Percentiles rank a stretch among this genome's conserved stretches.
Evolutionary conservation across 1,140 invertebrate genomes (phyloP).

Genomic region (Apis laboriosa): DNA sequence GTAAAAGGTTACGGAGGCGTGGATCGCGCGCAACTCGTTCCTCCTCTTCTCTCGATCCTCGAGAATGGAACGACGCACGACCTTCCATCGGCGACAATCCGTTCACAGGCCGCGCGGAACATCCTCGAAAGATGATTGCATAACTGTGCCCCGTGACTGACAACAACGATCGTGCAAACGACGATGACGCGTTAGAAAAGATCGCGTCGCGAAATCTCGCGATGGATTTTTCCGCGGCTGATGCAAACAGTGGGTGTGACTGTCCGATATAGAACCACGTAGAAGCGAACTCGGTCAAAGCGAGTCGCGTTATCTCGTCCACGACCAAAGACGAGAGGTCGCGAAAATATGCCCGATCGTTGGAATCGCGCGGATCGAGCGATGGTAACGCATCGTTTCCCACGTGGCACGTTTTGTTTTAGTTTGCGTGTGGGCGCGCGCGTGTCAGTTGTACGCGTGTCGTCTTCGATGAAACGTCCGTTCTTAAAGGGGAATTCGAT

Average conservation of each 20-base stretch:
- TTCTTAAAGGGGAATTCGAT: neutral
- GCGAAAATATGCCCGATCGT: conserved; percentile 2
- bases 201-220: neutral
- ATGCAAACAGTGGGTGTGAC: conserved; percentile 35
- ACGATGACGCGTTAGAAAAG: neutral
- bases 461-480: neutral
- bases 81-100: conserved; percentile 5
- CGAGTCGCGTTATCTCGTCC: conserved; percentile 24
- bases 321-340: conserved; percentile 22
- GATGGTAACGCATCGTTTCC: conserved; percentile 59
- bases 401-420: conserved; percentile 63
- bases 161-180: neutral
- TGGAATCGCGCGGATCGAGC: neutral
- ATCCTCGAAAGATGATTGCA: conserved; percentile 28
- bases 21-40: neutral
- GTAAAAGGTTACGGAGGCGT: conserved; percentile 35
- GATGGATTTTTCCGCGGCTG: conserved; percentile 26
- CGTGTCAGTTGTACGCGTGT: neutral
- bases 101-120: neutral
- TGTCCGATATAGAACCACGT: neutral
- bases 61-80: neutral
- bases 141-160: conserved; percentile 21
- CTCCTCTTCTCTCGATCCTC: neutral
- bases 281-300: neutral
- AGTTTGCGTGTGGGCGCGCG: conserved; percentile 36